phyloP scores from a whole-genome alignment of 2,113 vertebrate species.

The Burhinus bistriatus region DNA sequence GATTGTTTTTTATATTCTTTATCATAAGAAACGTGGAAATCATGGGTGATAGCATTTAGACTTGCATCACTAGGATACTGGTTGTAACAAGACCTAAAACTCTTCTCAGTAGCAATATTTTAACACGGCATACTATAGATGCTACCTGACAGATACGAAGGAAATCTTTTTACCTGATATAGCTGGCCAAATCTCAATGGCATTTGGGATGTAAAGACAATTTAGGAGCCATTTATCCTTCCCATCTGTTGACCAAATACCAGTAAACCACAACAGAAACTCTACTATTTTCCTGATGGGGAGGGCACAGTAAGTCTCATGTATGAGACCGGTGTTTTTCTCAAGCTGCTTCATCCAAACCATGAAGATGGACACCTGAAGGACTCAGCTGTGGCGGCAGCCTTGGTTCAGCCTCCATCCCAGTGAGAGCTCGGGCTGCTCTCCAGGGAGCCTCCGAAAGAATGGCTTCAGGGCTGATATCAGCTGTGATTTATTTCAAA shows the following conservation, averaged over 20 bases:
- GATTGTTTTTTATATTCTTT: not conserved
- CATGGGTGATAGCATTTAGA: not conserved
- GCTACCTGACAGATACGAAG: not conserved
- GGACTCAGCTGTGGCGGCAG: not conserved
- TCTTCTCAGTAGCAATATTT: not conserved
- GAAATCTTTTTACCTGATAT: not conserved
- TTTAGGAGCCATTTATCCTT: not conserved
- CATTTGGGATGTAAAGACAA: not conserved
- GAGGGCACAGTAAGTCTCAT: not conserved
- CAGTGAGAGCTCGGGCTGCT: not conserved
- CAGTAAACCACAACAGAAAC: not conserved
- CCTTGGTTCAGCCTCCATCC: not conserved
- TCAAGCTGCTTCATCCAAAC: rapidly evolving
- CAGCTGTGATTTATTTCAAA: not conserved
- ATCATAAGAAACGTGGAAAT: not conserved
- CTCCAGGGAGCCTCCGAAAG: not conserved
- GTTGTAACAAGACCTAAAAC: not conserved
- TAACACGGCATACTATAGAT: not conserved
- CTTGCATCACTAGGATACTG: not conserved
- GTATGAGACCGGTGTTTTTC: not conserved
- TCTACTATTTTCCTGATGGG: not conserved
- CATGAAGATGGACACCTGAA: not conserved
- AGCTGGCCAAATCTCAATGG: not conserved
- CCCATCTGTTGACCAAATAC: not conserved
- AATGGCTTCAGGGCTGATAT: not conserved